Evolutionary conservation across 2,113 vertebrate species (phyloP).

Genomic region (Petroica traversi): DNA sequence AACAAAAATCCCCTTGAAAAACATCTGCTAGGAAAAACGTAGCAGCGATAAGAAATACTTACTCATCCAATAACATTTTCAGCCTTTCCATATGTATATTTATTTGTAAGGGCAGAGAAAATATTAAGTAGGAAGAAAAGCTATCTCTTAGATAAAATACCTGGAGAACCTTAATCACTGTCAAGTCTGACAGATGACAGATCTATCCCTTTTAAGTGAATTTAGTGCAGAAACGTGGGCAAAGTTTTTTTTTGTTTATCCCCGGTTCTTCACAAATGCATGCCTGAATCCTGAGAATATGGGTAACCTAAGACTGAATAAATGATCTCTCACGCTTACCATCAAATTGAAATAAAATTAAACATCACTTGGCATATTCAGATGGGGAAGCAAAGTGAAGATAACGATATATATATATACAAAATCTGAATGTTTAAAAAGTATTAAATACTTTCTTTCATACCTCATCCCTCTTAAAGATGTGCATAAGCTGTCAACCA

Average conservation of each 20-base stretch:
- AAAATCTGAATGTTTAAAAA: neutral
- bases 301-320: neutral
- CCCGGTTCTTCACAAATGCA: neutral
- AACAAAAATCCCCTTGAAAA: neutral
- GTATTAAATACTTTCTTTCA: accelerated
- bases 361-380: neutral
- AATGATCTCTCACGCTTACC: neutral
- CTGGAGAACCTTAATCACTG: neutral
- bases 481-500: neutral
- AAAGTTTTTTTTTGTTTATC: neutral
- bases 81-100: neutral
- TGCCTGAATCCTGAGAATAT: neutral
- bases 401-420: no score
- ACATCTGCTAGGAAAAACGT: neutral
- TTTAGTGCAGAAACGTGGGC: neutral
- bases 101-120: neutral
- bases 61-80: neutral
- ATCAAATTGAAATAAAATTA: neutral
- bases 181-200: neutral
- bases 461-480: neutral
- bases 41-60: neutral
- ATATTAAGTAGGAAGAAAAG: neutral
- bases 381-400: neutral
- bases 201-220: neutral
- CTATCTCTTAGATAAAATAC: neutral